phyloP scores from a whole-genome alignment of 2,797 vertebrate genomes.

The Dromococcyx pavoninus region DNA sequence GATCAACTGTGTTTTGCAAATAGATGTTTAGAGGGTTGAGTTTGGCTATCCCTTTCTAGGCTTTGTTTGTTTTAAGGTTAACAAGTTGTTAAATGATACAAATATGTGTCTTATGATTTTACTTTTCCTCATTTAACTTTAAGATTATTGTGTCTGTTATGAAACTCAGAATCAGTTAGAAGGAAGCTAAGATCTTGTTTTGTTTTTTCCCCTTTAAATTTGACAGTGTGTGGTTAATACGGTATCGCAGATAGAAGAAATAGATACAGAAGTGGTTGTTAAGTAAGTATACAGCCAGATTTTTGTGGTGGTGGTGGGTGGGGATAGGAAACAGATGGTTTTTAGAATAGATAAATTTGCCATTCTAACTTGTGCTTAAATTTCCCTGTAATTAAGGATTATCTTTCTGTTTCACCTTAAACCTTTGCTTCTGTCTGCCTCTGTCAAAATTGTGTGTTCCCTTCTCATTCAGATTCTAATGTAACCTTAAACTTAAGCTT shows the following conservation, averaged over 20 bases:
- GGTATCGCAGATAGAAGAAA: conserved; percentile 89
- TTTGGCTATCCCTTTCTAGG: background rate
- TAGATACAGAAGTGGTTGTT: conserved; percentile 87
- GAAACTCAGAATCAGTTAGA: background rate
- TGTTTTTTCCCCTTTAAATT: conserved; percentile 41
- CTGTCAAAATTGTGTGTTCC: background rate
- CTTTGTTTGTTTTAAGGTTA: background rate
- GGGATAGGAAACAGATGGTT: background rate
- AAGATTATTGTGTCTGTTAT: background rate
- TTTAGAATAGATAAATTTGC: background rate
- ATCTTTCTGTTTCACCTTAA: background rate
- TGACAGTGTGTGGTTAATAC: conserved; percentile 88
- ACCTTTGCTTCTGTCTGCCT: background rate
- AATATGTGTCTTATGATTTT: background rate
- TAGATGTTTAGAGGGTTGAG: background rate
- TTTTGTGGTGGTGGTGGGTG: background rate
- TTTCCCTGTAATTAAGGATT: background rate
- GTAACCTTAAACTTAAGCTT: background rate
- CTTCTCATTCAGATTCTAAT: background rate
- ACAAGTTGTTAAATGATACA: background rate
- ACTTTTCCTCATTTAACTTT: background rate
- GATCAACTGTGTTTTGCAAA: background rate
- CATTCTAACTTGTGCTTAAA: background rate
- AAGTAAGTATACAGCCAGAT: conserved; percentile 86
- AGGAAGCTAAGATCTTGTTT: conserved; percentile 53